These are phyloP conservation scores for Teleogryllus occipitalis DNA, from an alignment of 1,140 invertebrate species.

Conservation along the genomic window DNA sequence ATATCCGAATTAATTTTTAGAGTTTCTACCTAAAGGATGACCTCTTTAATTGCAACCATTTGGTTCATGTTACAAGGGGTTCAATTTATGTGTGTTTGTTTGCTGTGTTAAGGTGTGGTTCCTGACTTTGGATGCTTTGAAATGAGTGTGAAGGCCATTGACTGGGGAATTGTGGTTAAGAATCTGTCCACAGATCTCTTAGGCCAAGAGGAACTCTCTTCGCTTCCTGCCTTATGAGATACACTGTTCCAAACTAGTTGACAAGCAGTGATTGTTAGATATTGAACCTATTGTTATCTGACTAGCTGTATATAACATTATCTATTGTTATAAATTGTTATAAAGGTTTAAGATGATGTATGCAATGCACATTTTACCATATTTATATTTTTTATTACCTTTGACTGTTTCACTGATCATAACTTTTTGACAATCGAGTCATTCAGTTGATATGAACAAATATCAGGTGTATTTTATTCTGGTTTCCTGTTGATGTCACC, in stretches of 20 bases:
- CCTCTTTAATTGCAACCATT: too few relatives aligned
- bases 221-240: neutral
- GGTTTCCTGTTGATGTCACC: neutral
- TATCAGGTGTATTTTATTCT: neutral
- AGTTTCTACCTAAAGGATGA: too few relatives aligned
- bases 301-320: neutral
- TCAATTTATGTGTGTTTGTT: neutral
- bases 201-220: neutral
- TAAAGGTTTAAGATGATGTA: neutral
- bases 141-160: neutral
- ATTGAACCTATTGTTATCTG: neutral
- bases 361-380: slow-evolving; percentile 4
- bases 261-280: neutral
- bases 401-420: neutral
- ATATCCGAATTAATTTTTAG: neutral
- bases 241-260: neutral
- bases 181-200: neutral
- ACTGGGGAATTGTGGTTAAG: neutral
- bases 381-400: neutral
- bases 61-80: too few relatives aligned
- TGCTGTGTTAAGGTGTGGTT: neutral
- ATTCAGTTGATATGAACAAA: neutral
- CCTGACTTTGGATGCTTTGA: neutral
- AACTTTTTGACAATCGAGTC: neutral
- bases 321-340: neutral